Evolutionary conservation across 2,888 invertebrate species (phyloP).

Genomic region (Melanotus villosus): DNA sequence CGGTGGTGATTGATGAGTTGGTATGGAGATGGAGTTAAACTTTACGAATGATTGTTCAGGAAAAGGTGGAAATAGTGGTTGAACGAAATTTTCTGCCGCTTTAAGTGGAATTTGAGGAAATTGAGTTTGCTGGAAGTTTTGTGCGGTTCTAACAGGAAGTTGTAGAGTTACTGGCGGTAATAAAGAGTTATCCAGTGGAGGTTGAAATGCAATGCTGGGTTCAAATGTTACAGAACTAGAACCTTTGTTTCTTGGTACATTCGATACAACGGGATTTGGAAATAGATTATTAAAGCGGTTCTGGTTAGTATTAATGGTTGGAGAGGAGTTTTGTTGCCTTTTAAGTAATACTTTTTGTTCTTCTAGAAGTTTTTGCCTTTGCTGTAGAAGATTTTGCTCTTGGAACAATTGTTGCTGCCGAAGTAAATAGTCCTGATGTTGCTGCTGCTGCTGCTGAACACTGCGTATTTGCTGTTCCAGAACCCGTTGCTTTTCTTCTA

Average conservation of each 20-base stretch:
- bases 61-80: constrained; percentile 33
- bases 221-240: constrained; percentile 68
- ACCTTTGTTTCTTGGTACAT: not conserved
- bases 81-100: constrained; percentile 31
- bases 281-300: constrained; percentile 13
- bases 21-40: constrained; percentile 62
- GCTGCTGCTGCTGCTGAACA: constrained; percentile 73
- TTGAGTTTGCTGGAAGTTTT: constrained; percentile 57
- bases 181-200: constrained; percentile 44
- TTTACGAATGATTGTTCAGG: not conserved
- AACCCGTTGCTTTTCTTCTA: constrained; percentile 77
- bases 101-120: constrained; percentile 45
- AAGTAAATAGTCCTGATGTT: constrained; percentile 79
- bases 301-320: constrained; percentile 41
- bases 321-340: constrained; percentile 58
- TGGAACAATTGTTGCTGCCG: constrained; percentile 76
- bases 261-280: not conserved
- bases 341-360: constrained; percentile 63
- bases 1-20: constrained; percentile 1
- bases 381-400: constrained; percentile 69
- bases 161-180: constrained; percentile 45
- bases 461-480: constrained; percentile 72
- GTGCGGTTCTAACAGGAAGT: constrained; percentile 62
- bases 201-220: constrained; percentile 69
- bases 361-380: constrained; percentile 57